Conservation (phyloP, 2,888 invertebrate genomes). For the Lasioglossum lativentre region DNA sequence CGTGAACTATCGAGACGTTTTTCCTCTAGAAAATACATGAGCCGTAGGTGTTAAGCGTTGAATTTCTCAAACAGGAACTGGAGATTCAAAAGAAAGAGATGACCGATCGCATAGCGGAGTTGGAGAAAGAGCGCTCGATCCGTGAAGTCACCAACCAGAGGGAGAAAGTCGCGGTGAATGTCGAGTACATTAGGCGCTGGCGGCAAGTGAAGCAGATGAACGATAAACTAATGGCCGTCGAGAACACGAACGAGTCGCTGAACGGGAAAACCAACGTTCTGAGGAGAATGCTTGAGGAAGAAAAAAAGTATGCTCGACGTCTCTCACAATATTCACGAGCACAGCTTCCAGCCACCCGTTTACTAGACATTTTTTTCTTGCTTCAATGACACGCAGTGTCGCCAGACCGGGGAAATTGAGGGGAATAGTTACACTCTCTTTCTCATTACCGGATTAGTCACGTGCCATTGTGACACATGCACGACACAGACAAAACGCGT, state of each 20-base stretch:
- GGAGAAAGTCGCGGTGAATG: constrained; percentile 80
- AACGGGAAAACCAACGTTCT: constrained; percentile 75
- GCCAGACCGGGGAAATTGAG: not conserved
- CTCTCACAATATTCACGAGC: constrained; percentile 4
- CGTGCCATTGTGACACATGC: not conserved
- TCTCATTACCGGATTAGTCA: not conserved
- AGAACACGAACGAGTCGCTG: constrained; percentile 75
- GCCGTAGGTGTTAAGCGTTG: not conserved
- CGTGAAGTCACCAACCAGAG: constrained; percentile 72
- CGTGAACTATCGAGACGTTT: not conserved
- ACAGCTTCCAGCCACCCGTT: not conserved
- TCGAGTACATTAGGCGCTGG: constrained; percentile 82
- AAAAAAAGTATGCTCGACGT: constrained; percentile 70
- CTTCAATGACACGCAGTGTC: not conserved
- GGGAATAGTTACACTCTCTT: not conserved
- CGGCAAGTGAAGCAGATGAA: constrained; percentile 80
- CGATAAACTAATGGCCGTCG: constrained; percentile 76
- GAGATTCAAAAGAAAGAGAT: constrained; percentile 77
- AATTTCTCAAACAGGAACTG: constrained; percentile 70
- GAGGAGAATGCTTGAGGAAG: constrained; percentile 76
- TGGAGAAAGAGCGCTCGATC: constrained; percentile 76
- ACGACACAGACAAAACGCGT: too few species aligned
- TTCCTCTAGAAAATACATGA: not conserved
- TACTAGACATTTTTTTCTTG: not conserved
- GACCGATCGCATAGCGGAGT: constrained; percentile 71